Base-by-base conservation (phyloP, 2,113 vertebrate genomes). In the Amphiprion percula region DNA sequence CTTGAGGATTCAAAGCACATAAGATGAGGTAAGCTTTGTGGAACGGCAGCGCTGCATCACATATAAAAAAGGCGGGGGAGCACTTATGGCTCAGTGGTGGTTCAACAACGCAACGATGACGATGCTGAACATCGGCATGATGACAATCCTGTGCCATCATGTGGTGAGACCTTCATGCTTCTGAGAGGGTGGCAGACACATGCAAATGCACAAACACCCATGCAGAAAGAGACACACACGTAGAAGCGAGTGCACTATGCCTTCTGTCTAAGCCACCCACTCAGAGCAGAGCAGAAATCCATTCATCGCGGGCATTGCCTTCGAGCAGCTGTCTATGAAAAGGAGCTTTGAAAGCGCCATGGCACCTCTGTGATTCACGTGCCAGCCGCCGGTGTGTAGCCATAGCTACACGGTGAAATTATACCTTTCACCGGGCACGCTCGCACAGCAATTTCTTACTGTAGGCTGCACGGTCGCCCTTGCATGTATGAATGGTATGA, bases 301-400 rank as follows among this genome's bases (percentile, higher is more conserved):
- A 88, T 90, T 88, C 86, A 89, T 73, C 12, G 81, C 59, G 55
- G 70, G 72, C 74, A 72, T 53, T 77, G 81, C 76, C 77, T 82
- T 54, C 60, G 33, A 89, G 90, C 78, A 55, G 82, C 58, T 63
- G 55, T 88, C 85, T 84, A 74, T 90, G 85, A 91, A 86, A 91
- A 89, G 84, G 80, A 84, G 83, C 84, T 75, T 65, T 87, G 82
- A 88, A 87, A 77, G 68, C 78, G 26, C 82, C 82, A 55, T 61
- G 54, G 75, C 80, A 78, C 84, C 77, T 83, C 83, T 79, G 87
- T 82, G 81, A 79, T 80, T 84, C 70, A 47, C 33, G 66, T 59
- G 24, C 54, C 64, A 24, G 74, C 68, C 68, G 15, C 47, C 49
- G 49, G 33, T 54, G 66, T 71, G 82, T 83, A 70, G 85, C 78